These are phyloP conservation scores for Pao palembangensis DNA, from an alignment of 2,113 vertebrate genomes.

Conservation along the genomic window DNA sequence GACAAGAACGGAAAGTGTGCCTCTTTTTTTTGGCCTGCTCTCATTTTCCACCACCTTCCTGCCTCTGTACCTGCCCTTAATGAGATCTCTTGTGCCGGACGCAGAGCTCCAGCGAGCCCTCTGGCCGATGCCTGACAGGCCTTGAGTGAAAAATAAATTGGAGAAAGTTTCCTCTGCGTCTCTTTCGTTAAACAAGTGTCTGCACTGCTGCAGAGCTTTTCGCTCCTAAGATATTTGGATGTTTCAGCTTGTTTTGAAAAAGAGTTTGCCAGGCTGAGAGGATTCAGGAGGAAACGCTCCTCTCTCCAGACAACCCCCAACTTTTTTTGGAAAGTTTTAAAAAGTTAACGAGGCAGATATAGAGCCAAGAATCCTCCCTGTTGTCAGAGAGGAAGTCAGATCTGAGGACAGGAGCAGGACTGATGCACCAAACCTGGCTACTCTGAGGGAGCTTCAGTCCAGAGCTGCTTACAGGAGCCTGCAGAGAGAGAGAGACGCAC, in stretches of 20 bases:
- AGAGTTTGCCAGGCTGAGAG: no score
- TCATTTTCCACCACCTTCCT: conserved; percentile 44
- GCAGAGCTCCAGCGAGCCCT: not conserved
- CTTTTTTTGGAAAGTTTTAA: no score
- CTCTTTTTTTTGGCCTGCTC: conserved; percentile 33
- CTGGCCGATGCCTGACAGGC: not conserved
- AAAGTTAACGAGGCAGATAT: no score
- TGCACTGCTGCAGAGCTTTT: not conserved
- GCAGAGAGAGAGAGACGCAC: not conserved
- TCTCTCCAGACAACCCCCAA: no score
- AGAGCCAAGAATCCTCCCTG: no score
- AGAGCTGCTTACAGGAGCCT: no score
- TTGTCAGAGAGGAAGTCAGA: no score
- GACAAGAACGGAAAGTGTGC: conserved; percentile 44
- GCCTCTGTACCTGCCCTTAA: conserved; percentile 34
- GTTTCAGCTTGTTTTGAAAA: no score
- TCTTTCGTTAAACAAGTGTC: conserved; percentile 19
- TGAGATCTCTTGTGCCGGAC: conserved; percentile 17
- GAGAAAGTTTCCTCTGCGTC: not conserved
- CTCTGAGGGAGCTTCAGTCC: no score
- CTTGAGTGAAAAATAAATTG: conserved; percentile 3
- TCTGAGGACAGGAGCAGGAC: no score
- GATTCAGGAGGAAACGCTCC: no score
- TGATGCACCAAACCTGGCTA: no score
- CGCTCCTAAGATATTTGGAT: not conserved